phyloP scores from a whole-genome alignment of 2,888 invertebrate genomes.

The Erannis defoliaria region DNA sequence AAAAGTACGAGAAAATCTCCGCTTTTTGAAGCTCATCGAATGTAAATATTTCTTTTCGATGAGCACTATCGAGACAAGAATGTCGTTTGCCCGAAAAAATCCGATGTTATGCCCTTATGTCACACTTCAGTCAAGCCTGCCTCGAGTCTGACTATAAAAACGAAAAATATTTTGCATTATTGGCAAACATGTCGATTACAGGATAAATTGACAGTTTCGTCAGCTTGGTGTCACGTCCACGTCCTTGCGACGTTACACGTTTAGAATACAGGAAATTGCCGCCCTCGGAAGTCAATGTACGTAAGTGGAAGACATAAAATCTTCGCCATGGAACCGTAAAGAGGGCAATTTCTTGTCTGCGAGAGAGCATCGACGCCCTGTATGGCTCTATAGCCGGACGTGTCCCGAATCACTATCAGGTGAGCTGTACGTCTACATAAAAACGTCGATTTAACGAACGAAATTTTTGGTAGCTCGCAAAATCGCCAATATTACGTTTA shows the following conservation, averaged over 20 bases:
- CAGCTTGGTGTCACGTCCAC: slow-evolving; percentile 48
- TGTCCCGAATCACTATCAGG: slow-evolving; percentile 64
- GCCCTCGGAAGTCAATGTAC: slow-evolving; percentile 73
- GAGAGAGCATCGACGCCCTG: slow-evolving; percentile 63
- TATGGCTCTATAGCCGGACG: slow-evolving; percentile 67
- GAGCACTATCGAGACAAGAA: slow-evolving; percentile 11
- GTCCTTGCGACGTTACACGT: slow-evolving; percentile 55
- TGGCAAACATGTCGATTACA: slow-evolving; percentile 31
- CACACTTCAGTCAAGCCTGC: slow-evolving; percentile 5
- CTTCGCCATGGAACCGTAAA: slow-evolving; percentile 73
- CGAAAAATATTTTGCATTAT: slow-evolving; percentile 26
- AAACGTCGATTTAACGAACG: slow-evolving; percentile 40
- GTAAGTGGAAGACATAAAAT: slow-evolving; percentile 78
- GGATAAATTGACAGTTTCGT: slow-evolving; percentile 32
- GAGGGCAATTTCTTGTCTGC: slow-evolving; percentile 77
- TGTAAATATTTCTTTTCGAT: slow-evolving; percentile 22
- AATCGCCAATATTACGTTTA: slow-evolving; percentile 40
- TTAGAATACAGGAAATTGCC: slow-evolving; percentile 68
- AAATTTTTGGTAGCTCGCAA: slow-evolving; percentile 41
- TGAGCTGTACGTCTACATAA: slow-evolving; percentile 35
- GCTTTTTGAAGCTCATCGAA: slow-evolving; percentile 13
- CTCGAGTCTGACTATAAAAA: slow-evolving; percentile 16
- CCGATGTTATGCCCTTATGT: background rate
- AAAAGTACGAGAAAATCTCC: slow-evolving; percentile 8
- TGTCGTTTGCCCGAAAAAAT: slow-evolving; percentile 18